A percentile compares a stretch with the other conserved stretches of the same genome.
These are phyloP conservation scores for Anoura caudifer DNA, from an alignment of 2,113 vertebrate genomes.

Conservation along the genomic window DNA sequence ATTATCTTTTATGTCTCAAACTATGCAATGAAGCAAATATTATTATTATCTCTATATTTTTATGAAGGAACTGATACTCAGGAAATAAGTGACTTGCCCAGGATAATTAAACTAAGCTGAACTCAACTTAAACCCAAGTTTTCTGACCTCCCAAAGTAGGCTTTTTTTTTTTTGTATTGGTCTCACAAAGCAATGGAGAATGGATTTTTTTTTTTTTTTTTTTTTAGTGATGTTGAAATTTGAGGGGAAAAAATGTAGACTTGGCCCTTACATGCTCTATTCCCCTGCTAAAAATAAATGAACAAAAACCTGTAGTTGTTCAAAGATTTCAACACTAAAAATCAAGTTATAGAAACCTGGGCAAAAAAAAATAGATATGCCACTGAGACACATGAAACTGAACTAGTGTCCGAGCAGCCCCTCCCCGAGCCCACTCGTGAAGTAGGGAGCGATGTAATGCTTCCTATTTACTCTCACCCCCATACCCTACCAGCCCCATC, in stretches of 20 bases:
- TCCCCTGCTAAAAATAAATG: not conserved
- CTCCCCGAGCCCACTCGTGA: not conserved
- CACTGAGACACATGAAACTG: not conserved
- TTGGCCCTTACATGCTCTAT: not conserved
- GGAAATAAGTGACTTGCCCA: not conserved
- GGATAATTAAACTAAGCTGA: constrained; percentile 19
- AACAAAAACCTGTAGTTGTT: not conserved
- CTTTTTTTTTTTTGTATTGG: not conserved
- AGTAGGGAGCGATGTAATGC: not conserved
- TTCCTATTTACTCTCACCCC: not conserved
- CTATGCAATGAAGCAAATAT: not conserved
- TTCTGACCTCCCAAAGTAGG: not conserved
- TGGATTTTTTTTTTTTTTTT: not conserved
- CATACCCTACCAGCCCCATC: rapidly evolving
- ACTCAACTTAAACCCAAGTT: not conserved
- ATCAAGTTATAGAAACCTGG: not conserved
- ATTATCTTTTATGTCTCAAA: not conserved
- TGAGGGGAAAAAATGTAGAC: not conserved
- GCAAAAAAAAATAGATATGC: not conserved
- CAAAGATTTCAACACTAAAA: constrained; percentile 20
- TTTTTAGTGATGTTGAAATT: not conserved
- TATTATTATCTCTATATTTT: not conserved
- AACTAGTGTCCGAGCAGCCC: not conserved
- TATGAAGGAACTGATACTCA: not conserved
- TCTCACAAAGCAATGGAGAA: constrained; percentile 23